Conservation (phyloP, 1,140 invertebrate species). For the Cydia fagiglandana region DNA sequence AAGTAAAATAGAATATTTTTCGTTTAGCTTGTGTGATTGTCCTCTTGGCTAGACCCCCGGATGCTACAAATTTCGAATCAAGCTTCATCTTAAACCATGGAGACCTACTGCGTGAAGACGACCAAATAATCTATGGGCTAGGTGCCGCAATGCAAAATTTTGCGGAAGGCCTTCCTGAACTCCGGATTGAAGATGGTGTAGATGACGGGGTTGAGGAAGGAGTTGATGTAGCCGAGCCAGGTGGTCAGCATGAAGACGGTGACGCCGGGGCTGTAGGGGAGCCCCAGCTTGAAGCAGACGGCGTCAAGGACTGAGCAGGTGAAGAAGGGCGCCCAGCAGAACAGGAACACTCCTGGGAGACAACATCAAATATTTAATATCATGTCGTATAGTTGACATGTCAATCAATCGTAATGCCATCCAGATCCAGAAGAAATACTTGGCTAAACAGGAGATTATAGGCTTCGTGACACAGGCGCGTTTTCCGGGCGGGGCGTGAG, state of each 20-base stretch:
- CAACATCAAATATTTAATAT: not conserved
- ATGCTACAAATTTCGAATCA: slow-evolving; percentile 6
- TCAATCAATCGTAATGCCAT: too few species aligned
- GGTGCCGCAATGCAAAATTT: slow-evolving; percentile 87
- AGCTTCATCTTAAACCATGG: slow-evolving; percentile 16
- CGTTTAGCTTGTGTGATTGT: too few species aligned
- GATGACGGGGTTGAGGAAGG: slow-evolving; percentile 98
- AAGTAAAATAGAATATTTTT: too few species aligned
- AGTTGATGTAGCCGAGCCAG: slow-evolving; percentile 99
- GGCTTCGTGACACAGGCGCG: too few species aligned
- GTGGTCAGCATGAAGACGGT: slow-evolving; percentile 96
- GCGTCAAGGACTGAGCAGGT: slow-evolving; percentile 98
- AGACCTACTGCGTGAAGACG: slow-evolving; percentile 47
- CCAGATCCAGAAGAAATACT: too few species aligned
- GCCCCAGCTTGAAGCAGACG: slow-evolving; percentile 90
- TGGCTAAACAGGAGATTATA: too few species aligned
- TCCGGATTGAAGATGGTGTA: slow-evolving; percentile 99
- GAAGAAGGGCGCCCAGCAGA: slow-evolving; percentile 99
- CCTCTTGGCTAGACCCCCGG: too few species aligned
- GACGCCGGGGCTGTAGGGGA: slow-evolving; percentile 91
- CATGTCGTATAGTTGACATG: too few species aligned
- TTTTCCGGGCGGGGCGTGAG: too few species aligned
- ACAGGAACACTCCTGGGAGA: slow-evolving; percentile 90
- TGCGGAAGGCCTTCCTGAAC: slow-evolving; percentile 99
- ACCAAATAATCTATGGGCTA: slow-evolving; percentile 69